Percentiles rank a stretch among this genome's conserved stretches.
Conservation (phyloP, 2,113 vertebrate genomes). For the Meleagris gallopavo region DNA sequence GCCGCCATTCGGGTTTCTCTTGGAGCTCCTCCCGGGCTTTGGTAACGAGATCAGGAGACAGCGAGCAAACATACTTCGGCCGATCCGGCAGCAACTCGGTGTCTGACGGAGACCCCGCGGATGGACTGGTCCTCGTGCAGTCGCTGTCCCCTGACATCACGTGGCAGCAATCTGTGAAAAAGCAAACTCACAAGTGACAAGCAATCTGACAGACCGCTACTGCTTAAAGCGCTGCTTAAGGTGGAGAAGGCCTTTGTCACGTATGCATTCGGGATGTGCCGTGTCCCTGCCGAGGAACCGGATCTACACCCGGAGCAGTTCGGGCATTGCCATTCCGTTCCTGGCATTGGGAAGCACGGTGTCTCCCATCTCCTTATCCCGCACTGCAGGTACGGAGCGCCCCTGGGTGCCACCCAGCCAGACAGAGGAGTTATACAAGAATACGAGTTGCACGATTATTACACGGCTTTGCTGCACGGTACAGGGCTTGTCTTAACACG, state of each 20-base stretch:
- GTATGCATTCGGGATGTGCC: neutral
- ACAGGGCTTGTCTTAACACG: neutral
- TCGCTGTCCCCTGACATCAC: constrained; percentile 92
- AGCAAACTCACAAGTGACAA: neutral
- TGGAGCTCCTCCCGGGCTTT: constrained; percentile 96
- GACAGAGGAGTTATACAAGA: no score
- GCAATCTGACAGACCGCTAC: neutral
- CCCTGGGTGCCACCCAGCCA: neutral
- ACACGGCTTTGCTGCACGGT: neutral
- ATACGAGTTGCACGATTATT: neutral
- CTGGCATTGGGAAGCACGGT: neutral
- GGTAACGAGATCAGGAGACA: constrained; percentile 90
- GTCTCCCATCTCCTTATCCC: neutral
- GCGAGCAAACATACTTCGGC: constrained; percentile 87
- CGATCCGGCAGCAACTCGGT: constrained; percentile 76
- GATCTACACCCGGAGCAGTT: neutral
- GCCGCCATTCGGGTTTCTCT: constrained; percentile 97
- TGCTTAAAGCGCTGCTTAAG: no score
- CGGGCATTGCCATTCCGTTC: neutral
- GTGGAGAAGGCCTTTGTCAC: no score
- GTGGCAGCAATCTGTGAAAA: constrained; percentile 63
- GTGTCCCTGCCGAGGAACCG: neutral
- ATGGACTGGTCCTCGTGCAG: constrained; percentile 82
- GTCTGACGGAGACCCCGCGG: constrained; percentile 74
- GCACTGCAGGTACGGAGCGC: neutral